Evolutionary conservation across 2,888 invertebrate species (phyloP), one percentile per base, ranked within the genome.

Genomic region (Mongoloraphidia duomilia): DNA sequence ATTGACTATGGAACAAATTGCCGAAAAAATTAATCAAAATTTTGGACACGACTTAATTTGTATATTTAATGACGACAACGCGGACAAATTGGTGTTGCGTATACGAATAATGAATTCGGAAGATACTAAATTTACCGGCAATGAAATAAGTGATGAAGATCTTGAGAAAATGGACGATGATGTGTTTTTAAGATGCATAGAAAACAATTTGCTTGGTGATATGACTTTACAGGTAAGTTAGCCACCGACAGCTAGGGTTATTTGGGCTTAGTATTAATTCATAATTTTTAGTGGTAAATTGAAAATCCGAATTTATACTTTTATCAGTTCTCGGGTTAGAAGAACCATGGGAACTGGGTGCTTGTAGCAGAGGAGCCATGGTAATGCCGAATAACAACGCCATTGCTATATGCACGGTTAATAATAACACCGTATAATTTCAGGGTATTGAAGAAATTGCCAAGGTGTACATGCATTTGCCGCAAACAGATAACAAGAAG

Each of bases 101-200:
- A 93, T 99, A 56, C 80, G 98, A 59, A 96, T 99, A 54, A 96
- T 97, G 92, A 96, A 95, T 66, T 91, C 89, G 51, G 95, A 95
- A 62, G 93, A 94, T 58, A 90, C 85, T 56, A 95, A 95, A 69
- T 86, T 84, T 67, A 42, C 43, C 9, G 26, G 26, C 26, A 64
- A 63, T 1, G 67, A 67, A 53, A 76, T 76, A 56, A 86, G 87
- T 39, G 86, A 88, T 46, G 90, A 91, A 60, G 86, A 88, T 58
- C 89, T 95, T 0, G 97, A 98, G 64, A 97, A 97, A 70, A 98
- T 99, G 97, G 97, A 97, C 62, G 98, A 98, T 63, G 97, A 98
- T 63, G 95, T 95, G 81, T 98, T 98, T 75, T 70, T 99, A 54
- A 76, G 97, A 50, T 98, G 96, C 67, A 98, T 99, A 60, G 98